Conservation (phyloP, 2,113 vertebrate genomes). For the Microcebus tavaratra region DNA sequence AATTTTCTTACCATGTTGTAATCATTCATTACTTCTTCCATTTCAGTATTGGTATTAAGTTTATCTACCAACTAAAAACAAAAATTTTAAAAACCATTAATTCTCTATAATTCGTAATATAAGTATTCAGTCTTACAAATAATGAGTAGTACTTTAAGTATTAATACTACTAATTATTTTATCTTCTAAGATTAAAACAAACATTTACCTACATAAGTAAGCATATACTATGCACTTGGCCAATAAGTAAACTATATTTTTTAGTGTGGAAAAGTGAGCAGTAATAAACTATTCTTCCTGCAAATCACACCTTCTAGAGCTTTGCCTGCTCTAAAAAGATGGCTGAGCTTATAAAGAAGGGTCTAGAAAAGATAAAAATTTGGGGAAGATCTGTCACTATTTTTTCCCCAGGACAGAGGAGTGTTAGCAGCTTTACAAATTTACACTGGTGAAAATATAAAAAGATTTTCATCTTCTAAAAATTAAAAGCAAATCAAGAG, state of each 20-base stretch:
- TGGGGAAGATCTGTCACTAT: background rate
- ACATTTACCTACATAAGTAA: background rate
- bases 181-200: constrained; percentile 45
- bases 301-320: background rate
- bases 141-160: constrained; percentile 6
- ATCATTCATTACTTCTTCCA: constrained; percentile 93
- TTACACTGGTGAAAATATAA: constrained; percentile 28
- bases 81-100: constrained; percentile 32
- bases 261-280: background rate
- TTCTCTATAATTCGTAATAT: constrained; percentile 11
- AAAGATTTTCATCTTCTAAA: background rate
- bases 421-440: constrained; percentile 20
- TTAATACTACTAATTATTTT: constrained; percentile 23
- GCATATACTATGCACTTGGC: background rate
- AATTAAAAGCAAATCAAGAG: background rate
- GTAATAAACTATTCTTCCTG: background rate
- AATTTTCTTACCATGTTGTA: constrained; percentile 90
- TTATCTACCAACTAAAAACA: constrained; percentile 94
- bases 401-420: background rate
- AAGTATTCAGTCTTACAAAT: constrained; percentile 11
- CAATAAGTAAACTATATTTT: constrained; percentile 15
- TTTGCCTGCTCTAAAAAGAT: constrained; percentile 18
- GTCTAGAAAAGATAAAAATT: background rate
- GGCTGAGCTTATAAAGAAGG: background rate
- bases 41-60: constrained; percentile 95